These are phyloP conservation scores for Pseudolycoriella hygida DNA, from an alignment of 2,888 invertebrate genomes.

Conservation along the genomic window DNA sequence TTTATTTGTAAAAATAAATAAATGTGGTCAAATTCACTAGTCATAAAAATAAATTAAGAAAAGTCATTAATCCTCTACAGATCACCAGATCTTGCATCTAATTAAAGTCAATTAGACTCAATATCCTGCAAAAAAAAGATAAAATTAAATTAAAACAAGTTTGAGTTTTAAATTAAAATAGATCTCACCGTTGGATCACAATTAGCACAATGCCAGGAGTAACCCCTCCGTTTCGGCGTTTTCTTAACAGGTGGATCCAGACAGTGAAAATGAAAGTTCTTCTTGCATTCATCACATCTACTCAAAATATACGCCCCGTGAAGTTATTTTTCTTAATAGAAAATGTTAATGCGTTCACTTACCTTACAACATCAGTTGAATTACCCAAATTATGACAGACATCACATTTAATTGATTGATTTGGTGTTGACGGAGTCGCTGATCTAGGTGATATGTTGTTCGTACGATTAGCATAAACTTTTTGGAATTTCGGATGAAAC, in stretches of 20 bases:
- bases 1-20: too few species aligned
- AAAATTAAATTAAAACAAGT: background rate
- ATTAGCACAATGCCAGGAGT: constrained; percentile 91
- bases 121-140: background rate
- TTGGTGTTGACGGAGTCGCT: constrained; percentile 1
- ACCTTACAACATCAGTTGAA: constrained; percentile 19
- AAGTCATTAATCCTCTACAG: too few species aligned
- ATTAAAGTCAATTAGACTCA: background rate
- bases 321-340: too few species aligned
- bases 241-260: constrained; percentile 87
- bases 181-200: constrained; percentile 71
- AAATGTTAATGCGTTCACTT: constrained; percentile 6
- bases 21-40: too few species aligned
- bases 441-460: background rate
- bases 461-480: constrained; percentile 1
- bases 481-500: background rate
- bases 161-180: too few species aligned
- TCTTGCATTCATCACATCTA: constrained; percentile 83
- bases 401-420: constrained; percentile 9
- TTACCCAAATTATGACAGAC: constrained; percentile 20
- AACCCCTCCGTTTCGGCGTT: constrained; percentile 83
- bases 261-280: constrained; percentile 83
- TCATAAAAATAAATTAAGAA: too few species aligned
- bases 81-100: too few species aligned
- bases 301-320: too few species aligned